These are phyloP conservation scores for Parambassis ranga DNA, from an alignment of 2,797 vertebrate species.

Conservation along the genomic window DNA sequence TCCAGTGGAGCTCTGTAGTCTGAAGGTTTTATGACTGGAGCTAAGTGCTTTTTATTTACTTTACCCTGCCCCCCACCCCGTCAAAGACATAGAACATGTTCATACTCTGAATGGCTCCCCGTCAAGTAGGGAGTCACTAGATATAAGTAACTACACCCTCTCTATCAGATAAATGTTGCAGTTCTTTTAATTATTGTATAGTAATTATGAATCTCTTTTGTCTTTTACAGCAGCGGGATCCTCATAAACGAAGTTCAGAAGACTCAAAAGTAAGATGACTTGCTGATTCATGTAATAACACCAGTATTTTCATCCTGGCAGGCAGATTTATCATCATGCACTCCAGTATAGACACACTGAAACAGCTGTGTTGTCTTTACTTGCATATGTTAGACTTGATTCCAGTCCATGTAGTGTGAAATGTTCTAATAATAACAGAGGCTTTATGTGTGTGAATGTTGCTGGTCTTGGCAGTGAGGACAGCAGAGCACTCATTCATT, in stretches of 20 bases:
- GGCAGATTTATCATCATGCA: background rate
- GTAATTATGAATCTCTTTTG: background rate
- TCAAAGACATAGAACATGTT: constrained; percentile 20
- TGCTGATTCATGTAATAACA: background rate
- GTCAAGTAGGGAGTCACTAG: too few species aligned
- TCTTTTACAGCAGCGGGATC: constrained; percentile 79
- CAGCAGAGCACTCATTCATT: background rate
- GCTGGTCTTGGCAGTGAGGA: too few species aligned
- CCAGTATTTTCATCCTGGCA: background rate
- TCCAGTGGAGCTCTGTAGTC: constrained; percentile 30
- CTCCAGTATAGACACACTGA: background rate
- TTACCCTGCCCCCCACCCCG: constrained; percentile 12
- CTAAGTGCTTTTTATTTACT: constrained; percentile 64
- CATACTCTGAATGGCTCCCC: background rate
- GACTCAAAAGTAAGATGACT: constrained; percentile 84
- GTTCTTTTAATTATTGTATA: too few species aligned
- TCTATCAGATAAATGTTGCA: background rate
- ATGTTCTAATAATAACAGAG: constrained; percentile 8
- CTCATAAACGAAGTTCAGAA: constrained; percentile 80
- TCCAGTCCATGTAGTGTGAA: background rate
- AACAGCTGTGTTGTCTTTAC: constrained; percentile 24
- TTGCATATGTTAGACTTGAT: constrained; percentile 2
- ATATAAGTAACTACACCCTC: background rate
- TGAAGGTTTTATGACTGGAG: constrained; percentile 52
- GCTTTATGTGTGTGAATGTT: background rate